Base-by-base conservation (phyloP, 2,113 vertebrate species). In the Cyphomyrus discorhynchus region DNA sequence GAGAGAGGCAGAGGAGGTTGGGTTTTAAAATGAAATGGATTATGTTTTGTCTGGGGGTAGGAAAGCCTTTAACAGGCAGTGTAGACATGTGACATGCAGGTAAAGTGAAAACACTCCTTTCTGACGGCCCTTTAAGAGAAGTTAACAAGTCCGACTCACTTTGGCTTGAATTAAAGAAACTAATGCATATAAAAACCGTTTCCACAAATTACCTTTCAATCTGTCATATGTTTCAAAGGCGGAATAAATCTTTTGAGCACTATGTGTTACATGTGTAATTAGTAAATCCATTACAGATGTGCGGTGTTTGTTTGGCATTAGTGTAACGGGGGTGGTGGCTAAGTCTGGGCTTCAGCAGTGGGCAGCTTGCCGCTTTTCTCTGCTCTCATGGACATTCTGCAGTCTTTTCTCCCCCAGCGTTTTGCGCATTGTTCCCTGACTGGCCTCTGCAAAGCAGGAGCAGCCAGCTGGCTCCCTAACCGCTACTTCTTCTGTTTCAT, bases 231-330 rank as follows among this genome's bases (percentile, higher is more conserved):
- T 80, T 80, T 80, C 74, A 80, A 35, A 80, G 74, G 74, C 74
- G 5, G 74, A 80, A 80, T 80, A 80, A 80, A 80, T 80, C 74
- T 39, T 42, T 35, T 39, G 35, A 80, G 35, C 74, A 21, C 74
- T 80, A 5, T 80, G 74, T 80, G 74, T 80, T 80, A 80, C 74
- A 7, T 80, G 74, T 80, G 35, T 80, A 80, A 80, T 80, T 80
- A 80, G 74, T 80, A 80, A 80, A 80, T 42, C 35, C 35, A 17
- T 80, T 80, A 19, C 74, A 80, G 74, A 80, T 80, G 74, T 80
- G 74, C 62, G 1, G 27, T 70, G n/a, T 42, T 80, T 19, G 35
- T 80, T 77, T 77, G 31, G 31, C 24, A 19, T 77, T 31, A 77
- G 70, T 39, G 35, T 77, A 77, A 77, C 15, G 70, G 31, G 15